Base-by-base conservation (phyloP, 2,888 invertebrate species). In the Pristionchus fissidentatus region DNA sequence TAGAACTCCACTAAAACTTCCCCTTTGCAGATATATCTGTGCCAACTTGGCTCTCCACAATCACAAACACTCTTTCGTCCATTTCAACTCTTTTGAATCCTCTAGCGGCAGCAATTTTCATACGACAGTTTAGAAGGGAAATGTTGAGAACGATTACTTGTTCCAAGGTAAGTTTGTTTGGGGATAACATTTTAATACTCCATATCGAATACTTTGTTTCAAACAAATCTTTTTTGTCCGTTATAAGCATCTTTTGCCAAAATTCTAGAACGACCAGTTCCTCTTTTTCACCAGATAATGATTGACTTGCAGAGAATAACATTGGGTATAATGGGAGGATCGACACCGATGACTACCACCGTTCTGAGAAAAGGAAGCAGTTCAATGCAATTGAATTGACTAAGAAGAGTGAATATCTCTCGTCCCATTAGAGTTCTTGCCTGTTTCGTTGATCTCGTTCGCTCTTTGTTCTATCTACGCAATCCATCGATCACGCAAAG, bases 51-150 rank as follows among this genome's bases (percentile, higher is more conserved):
- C 35, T 82, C 5, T 82, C 82, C 8, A 82, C 82, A n/a, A 82
- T 82, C n/a, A 82, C 82, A 4, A 82, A 82, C 38, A 70, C 70
- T n/a, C 70, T 82, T 29, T 82, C 82, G 4, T 82, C 82, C 32
- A 46, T 82, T 15, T 82, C 82, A 10, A 82, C 82, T 1, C 38
- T 82, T 35, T 52, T 82, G 32, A 82, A 82, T 82, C 82, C 82
- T 8, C n/a, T 82, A 10, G 41, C 82, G 0, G 26, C 82, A 19
- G 82, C 70, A 10, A 66, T 82, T 35, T 82, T 82, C 49, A 82
- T 82, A n/a, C 82, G 82, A n/a, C 70, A 66, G 3, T 82, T 82
- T 32, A 62, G 82, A 66, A 62, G 66, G 13, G 82, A 82, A 49
- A 82, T 82, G 70, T 46, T 82, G 32, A 26, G 52, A 70, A 52